These are phyloP conservation scores for Drymodes brunneopygia DNA, from an alignment of 2,113 vertebrate genomes.

Conservation along the genomic window DNA sequence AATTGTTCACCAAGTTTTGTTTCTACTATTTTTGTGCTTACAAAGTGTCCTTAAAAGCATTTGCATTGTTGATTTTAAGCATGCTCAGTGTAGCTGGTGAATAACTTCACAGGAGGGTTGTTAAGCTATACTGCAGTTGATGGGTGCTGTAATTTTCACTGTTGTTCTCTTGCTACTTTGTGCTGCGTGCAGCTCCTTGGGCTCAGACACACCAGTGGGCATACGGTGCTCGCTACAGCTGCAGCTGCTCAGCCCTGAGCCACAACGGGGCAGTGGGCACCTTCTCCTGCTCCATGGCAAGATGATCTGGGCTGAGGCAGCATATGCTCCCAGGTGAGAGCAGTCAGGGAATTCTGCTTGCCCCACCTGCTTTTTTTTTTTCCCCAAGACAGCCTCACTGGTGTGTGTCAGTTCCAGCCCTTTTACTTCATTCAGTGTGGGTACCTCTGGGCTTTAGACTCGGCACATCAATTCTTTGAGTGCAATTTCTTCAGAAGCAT, in stretches of 20 bases:
- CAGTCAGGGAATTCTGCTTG: neutral
- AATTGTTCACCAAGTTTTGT: constrained; percentile 35
- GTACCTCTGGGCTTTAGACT: neutral
- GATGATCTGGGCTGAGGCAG: neutral
- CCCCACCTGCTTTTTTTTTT: neutral
- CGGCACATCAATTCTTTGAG: neutral
- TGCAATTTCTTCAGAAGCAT: neutral
- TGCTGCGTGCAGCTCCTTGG: neutral
- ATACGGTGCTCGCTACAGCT: neutral
- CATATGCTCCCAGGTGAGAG: neutral
- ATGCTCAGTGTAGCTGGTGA: neutral
- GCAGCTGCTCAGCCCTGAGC: rapidly evolving
- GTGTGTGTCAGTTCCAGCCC: neutral
- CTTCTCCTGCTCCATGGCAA: neutral
- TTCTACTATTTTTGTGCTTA: constrained; percentile 58
- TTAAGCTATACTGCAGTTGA: neutral
- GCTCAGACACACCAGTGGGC: neutral
- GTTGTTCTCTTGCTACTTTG: neutral
- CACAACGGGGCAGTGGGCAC: rapidly evolving
- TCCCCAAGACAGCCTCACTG: neutral
- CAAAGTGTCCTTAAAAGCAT: constrained; percentile 66
- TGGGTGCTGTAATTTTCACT: constrained; percentile 17
- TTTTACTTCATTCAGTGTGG: neutral
- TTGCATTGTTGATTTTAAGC: constrained; percentile 42
- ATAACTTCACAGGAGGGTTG: neutral